Percentiles rank a stretch among this genome's conserved stretches.
These are phyloP conservation scores for Nasonovia ribisnigri DNA, from an alignment of 2,888 invertebrate genomes.

Conservation along the genomic window DNA sequence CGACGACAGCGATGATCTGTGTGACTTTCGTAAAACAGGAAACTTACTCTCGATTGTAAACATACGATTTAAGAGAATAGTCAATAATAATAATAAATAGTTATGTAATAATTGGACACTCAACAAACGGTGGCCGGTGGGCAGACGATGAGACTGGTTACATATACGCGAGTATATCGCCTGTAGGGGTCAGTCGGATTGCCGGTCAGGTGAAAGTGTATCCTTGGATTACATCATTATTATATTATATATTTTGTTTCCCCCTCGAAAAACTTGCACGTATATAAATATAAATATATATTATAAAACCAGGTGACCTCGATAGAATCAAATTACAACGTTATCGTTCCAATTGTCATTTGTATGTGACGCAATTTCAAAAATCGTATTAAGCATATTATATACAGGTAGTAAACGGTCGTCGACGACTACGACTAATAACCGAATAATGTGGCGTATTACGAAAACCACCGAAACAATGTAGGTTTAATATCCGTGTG, in stretches of 20 bases:
- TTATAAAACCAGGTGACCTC: slow-evolving; percentile 53
- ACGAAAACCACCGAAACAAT: slow-evolving; percentile 13
- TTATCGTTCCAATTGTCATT: slow-evolving; percentile 30
- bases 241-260: slow-evolving; percentile 35
- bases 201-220: slow-evolving; percentile 63
- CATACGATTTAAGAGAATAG: background rate
- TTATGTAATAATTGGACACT: slow-evolving; percentile 24
- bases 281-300: background rate
- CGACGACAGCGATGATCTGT: background rate
- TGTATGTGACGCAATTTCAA: slow-evolving; percentile 44
- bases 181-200: slow-evolving; percentile 62
- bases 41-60: slow-evolving; percentile 34
- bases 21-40: slow-evolving; percentile 43
- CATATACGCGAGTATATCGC: background rate
- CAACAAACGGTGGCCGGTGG: slow-evolving; percentile 37
- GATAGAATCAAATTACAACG: slow-evolving; percentile 32
- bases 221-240: slow-evolving; percentile 63
- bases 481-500: background rate
- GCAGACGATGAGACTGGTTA: slow-evolving; percentile 62
- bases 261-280: background rate
- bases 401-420: background rate
- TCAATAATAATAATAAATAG: background rate
- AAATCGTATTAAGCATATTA: background rate
- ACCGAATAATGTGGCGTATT: slow-evolving; percentile 14
- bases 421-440: background rate